Base-by-base conservation (phyloP, 1,140 invertebrate genomes). In the Orussus abietinus region DNA sequence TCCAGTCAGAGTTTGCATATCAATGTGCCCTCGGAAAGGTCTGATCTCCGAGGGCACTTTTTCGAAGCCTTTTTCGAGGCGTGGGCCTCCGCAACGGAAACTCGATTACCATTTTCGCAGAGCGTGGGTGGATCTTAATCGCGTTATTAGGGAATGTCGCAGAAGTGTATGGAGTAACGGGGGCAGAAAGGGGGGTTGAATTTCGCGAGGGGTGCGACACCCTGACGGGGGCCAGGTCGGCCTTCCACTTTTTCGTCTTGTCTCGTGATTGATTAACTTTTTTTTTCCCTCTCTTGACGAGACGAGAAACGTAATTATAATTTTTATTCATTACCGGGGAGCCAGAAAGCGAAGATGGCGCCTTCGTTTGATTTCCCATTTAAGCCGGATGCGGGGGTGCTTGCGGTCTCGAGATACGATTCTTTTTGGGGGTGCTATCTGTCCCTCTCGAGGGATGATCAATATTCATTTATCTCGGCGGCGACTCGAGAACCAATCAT, bases 261-360 rank as follows among this genome's bases (percentile, higher is more conserved):
- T 55, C 54, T 60, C 49, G 62, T 72, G 70, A 73, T 73, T 73
- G 70, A 73, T 73, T 74, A 74, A 68, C 66, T 71, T 67, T 57
- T 68, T 69, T 69, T 60, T 59, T 61, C 34, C 10, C 36, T 35
- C 18, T 33, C 22, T 34, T 19, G 5, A 18, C 19, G 47, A 53
- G 53, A 46, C 45, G 55, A 64, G 60, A 63, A 71, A 67, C 60
- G 68, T 69, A 74, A 74, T 74, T 74, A 74, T 72, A 74, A 72
- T 71, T 68, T 71, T 74, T 70, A 72, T 74, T 72, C 71, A 71
- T 71, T 74, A 72, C 52, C 43, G 35, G 32, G 9, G 12, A 45
- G 41, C 40, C 19, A 42, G 41, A 51, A 51, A 39, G 12, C 14
- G 44, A 28, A 13, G 41, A 22, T 22, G 43, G 35, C 40, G 21